These are phyloP conservation scores for Trichonephila clavipes DNA, from an alignment of 1,140 invertebrate species.

Conservation along the genomic window DNA sequence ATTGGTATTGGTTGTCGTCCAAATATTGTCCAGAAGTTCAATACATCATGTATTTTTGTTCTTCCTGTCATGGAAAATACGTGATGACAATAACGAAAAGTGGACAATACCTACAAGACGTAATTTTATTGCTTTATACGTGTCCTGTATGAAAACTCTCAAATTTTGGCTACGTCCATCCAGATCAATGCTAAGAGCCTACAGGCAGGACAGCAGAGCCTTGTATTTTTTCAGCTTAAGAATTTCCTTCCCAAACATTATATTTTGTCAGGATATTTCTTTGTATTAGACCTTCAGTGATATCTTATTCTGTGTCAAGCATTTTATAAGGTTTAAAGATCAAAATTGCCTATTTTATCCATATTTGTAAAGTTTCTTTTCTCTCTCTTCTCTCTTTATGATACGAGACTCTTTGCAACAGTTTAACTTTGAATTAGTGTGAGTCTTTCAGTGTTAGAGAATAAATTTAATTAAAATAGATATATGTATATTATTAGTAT, in stretches of 20 bases:
- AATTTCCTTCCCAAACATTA: not conserved
- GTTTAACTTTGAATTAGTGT: too few relatives aligned
- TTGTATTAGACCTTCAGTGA: too few relatives aligned
- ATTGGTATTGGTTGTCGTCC: constrained; percentile 21
- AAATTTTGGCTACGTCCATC: not conserved
- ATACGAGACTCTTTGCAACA: too few relatives aligned
- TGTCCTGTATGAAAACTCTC: constrained; percentile 53
- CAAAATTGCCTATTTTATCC: too few relatives aligned
- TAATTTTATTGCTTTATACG: constrained; percentile 65
- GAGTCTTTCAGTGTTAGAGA: too few relatives aligned
- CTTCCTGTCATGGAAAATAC: constrained; percentile 59
- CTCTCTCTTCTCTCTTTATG: too few relatives aligned
- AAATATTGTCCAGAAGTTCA: constrained; percentile 40
- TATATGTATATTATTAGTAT: too few relatives aligned
- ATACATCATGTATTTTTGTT: constrained; percentile 59
- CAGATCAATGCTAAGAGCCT: constrained; percentile 40
- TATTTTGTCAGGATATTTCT: too few relatives aligned
- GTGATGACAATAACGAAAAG: constrained; percentile 57
- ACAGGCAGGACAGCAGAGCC: not conserved
- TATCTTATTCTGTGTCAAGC: too few relatives aligned
- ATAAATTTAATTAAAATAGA: too few relatives aligned
- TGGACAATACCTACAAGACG: constrained; percentile 55
- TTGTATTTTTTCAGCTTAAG: not conserved
- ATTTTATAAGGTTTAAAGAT: too few relatives aligned
- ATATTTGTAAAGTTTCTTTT: too few relatives aligned